A percentile compares a stretch with the other conserved stretches of the same genome.
These are phyloP conservation scores for Ciconia boyciana DNA, from an alignment of 2,113 vertebrate genomes.

Conservation along the genomic window DNA sequence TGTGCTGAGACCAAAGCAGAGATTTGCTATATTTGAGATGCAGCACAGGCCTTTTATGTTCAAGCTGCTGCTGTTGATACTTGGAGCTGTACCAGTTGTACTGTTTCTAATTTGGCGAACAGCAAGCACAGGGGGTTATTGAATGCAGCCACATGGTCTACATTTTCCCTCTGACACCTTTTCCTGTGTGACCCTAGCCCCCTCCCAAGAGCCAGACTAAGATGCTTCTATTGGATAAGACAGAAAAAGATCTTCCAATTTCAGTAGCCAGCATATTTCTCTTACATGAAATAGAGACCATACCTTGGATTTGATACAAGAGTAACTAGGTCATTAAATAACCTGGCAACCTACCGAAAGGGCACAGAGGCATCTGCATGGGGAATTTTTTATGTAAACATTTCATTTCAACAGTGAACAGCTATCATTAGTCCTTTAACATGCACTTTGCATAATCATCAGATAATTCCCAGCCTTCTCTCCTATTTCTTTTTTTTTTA, in stretches of 20 bases:
- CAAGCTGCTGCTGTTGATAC: background rate
- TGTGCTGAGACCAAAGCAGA: background rate
- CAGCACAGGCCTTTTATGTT: background rate
- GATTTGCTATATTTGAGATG: background rate
- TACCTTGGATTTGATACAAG: background rate
- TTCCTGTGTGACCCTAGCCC: background rate
- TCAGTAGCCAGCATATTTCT: background rate
- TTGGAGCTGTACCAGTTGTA: background rate
- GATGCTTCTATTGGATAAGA: background rate
- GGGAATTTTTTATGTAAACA: background rate
- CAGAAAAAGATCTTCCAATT: background rate
- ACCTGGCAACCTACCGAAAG: background rate
- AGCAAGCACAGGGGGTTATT: background rate
- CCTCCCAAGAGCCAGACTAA: background rate
- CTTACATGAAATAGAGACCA: background rate
- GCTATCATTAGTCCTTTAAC: background rate
- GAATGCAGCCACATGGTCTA: background rate
- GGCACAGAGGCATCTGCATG: background rate
- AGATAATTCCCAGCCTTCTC: background rate
- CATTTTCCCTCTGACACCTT: background rate
- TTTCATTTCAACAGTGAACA: background rate
- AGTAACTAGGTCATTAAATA: conserved; percentile 13
- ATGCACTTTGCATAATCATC: background rate
- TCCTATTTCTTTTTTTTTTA: background rate
- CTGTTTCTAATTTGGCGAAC: conserved; percentile 16